Percentiles rank a stretch among this genome's conserved stretches.
phyloP scores from a whole-genome alignment of 1,140 invertebrate genomes.

The Tachypleus tridentatus region DNA sequence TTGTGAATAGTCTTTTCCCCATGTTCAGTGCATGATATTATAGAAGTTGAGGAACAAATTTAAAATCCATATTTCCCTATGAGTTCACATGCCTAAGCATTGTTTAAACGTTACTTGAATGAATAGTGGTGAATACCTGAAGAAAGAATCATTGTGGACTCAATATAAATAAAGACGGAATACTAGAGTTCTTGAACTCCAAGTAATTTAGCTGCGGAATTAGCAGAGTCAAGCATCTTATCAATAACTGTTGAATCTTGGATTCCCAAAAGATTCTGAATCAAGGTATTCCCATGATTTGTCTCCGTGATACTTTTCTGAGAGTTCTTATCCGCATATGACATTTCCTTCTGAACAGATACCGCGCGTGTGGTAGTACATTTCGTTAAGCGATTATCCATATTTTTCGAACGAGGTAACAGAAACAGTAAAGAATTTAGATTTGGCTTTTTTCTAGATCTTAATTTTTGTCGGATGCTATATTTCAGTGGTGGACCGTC shows the following conservation, averaged over 20 bases:
- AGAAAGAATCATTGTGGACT: too few species aligned
- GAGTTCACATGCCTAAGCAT: too few species aligned
- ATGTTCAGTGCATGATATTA: too few species aligned
- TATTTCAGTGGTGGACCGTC: slow-evolving; percentile 23
- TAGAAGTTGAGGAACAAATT: too few species aligned
- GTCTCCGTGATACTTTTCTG: slow-evolving; percentile 12
- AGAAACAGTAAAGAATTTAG: slow-evolving; percentile 16
- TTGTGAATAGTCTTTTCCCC: too few species aligned
- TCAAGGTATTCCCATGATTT: slow-evolving; percentile 37
- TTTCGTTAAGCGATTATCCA: background rate
- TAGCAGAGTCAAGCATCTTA: slow-evolving; percentile 61
- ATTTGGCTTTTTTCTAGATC: slow-evolving; percentile 72
- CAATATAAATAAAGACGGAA: too few species aligned
- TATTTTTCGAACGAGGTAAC: background rate
- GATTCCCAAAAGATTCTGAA: slow-evolving; percentile 78
- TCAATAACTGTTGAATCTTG: slow-evolving; percentile 74
- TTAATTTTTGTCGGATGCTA: slow-evolving; percentile 57
- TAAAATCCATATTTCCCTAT: too few species aligned
- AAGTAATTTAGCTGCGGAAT: slow-evolving; percentile 73
- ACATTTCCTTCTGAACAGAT: slow-evolving; percentile 20
- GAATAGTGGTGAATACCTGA: too few species aligned
- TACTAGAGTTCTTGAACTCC: slow-evolving; percentile 42
- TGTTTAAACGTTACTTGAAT: too few species aligned
- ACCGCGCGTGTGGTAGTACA: slow-evolving; percentile 8
- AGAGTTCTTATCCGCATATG: slow-evolving; percentile 4